Evolutionary conservation across 2,113 vertebrate species (phyloP), one percentile per base, ranked within the genome.

Genomic region (human (Homo sapiens)): DNA sequence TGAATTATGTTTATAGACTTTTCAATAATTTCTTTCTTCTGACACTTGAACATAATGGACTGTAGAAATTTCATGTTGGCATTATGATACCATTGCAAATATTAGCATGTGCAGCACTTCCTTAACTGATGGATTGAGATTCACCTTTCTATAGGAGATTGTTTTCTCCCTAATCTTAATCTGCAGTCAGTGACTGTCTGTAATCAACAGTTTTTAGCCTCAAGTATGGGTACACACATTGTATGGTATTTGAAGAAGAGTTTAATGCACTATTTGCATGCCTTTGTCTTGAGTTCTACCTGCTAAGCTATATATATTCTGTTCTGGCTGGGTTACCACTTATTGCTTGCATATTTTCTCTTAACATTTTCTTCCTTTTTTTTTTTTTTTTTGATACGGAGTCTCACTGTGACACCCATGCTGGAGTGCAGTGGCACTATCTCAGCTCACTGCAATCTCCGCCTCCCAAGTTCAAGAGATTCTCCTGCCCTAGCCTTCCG

Each of bases 241-340:
- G 14, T 59, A 20, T 95, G 97, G 50, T 93, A 78, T 97, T 97
- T 96, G 64, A 87, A 97, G 68, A 80, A 96, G 40, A 32, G 85
- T 98, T 86, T 64, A 73, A 96, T 73, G 78, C 92, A 25, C 27
- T 97, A 88, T 98, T 98, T 96, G 52, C 82, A 82, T 68, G 97
- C 59, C 83, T 98, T 98, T 97, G 89, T 95, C 93, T 97, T 95
- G 90, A 91, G 48, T 96, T 50, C 55, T 91, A 96, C 50, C 94
- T 98, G 75, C 87, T 91, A 97, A 70, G 83, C 97, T 96, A 97
- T 96, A 96, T 91, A 93, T 98, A 94, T 95, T 93, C 83, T 89
- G 16, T 75, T 75, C 23, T 89, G 50, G 13, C 50, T 96, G 61
- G 30, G 90, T 97, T 96, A 86, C 83, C 72, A 16, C 78, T 98